A percentile compares a stretch with the other conserved stretches of the same genome.
Conservation (phyloP, 1,140 invertebrate species). For the Phenacoccus solenopsis region DNA sequence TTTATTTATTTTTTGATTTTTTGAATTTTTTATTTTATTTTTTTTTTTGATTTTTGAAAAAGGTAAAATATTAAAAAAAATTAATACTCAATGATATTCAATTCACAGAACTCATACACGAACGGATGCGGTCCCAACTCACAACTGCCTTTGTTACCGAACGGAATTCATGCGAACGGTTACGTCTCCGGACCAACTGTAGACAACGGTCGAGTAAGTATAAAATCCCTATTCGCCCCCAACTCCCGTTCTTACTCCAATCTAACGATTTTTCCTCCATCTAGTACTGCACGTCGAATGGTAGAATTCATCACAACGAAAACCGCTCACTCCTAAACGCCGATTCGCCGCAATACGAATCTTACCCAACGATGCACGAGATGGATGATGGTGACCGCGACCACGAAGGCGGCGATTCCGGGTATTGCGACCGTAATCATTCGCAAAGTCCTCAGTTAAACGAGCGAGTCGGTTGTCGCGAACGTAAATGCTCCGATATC, state of each 20-base stretch:
- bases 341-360: neutral
- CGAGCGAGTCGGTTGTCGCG: neutral
- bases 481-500: neutral
- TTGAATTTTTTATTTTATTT: too few species aligned
- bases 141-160: neutral
- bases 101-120: neutral
- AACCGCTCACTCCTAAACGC: neutral
- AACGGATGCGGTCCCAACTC: neutral
- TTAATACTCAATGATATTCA: too few species aligned
- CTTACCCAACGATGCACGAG: neutral
- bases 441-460: neutral
- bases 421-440: neutral
- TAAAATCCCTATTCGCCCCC: too few species aligned
- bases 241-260: too few species aligned
- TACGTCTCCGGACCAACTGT: neutral
- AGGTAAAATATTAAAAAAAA: too few species aligned
- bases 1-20: too few species aligned
- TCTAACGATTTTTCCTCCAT: too few species aligned
- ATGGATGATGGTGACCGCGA: neutral
- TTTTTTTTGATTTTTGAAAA: too few species aligned
- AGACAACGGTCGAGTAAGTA: neutral
- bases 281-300: neutral
- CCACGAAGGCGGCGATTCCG: slow-evolving; percentile 8
- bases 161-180: neutral
- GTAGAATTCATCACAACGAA: neutral